A percentile compares a stretch with the other conserved stretches of the same genome.
phyloP scores from a whole-genome alignment of 2,797 vertebrate species.

The Sebastes baramenuke region DNA sequence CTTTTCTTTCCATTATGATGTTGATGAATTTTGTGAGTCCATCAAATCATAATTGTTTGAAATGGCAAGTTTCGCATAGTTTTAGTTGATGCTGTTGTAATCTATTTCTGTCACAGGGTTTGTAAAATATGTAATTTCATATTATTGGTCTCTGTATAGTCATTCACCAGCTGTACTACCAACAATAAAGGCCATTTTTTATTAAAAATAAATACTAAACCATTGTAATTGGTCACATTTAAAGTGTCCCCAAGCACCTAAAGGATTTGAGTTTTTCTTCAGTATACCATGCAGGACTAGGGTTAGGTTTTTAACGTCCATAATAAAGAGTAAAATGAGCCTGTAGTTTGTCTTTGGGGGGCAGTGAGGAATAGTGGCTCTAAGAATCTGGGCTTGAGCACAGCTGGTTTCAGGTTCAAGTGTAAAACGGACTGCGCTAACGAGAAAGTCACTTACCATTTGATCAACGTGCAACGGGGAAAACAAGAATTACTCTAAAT shows the following conservation, averaged over 20 bases:
- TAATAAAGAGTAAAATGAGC: slow-evolving; percentile 79
- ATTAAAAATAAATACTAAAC: slow-evolving; percentile 73
- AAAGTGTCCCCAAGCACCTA: slow-evolving; percentile 67
- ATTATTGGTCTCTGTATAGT: slow-evolving; percentile 67
- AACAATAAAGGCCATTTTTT: slow-evolving; percentile 70
- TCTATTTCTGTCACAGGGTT: slow-evolving; percentile 60
- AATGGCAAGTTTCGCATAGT: slow-evolving; percentile 46
- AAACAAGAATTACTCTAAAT: slow-evolving; percentile 59
- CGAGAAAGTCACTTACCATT: slow-evolving; percentile 66
- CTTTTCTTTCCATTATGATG: slow-evolving; percentile 2
- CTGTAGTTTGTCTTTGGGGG: slow-evolving; percentile 69
- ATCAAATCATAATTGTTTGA: slow-evolving; percentile 3
- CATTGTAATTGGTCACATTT: slow-evolving; percentile 72
- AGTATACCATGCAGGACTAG: slow-evolving; percentile 29
- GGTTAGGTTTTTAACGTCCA: slow-evolving; percentile 65
- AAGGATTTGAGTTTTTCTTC: slow-evolving; percentile 58
- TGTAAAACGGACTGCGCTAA: slow-evolving; percentile 58
- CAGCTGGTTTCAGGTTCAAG: slow-evolving; percentile 74
- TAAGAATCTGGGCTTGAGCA: slow-evolving; percentile 58
- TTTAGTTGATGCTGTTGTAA: slow-evolving; percentile 48
- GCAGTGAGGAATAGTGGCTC: slow-evolving; percentile 50
- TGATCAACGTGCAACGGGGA: slow-evolving; percentile 59
- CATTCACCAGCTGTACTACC: slow-evolving; percentile 68
- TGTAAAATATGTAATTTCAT: slow-evolving; percentile 70
- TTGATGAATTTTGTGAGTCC: slow-evolving; percentile 6